A percentile compares a stretch with the other conserved stretches of the same genome.
phyloP scores from a whole-genome alignment of 2,113 vertebrate species.

The Odobenus rosmarus region DNA sequence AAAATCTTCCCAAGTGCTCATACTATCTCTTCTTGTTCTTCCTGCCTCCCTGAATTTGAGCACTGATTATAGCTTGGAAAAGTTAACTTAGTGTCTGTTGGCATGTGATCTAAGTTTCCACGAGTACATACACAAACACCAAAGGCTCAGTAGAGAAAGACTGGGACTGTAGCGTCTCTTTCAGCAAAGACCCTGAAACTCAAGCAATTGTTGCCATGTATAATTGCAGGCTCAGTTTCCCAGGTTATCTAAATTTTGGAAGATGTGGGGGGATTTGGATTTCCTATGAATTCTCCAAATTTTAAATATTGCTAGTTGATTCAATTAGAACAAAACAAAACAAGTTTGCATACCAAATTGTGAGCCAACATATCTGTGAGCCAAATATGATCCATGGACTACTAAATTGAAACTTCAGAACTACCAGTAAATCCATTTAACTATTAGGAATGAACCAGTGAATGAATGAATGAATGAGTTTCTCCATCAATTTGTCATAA shows the following conservation, averaged over 20 bases:
- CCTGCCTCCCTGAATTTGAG: neutral
- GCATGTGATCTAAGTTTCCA: neutral
- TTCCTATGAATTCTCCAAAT: neutral
- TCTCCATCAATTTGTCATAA: neutral
- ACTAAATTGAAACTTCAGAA: neutral
- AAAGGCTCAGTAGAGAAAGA: neutral
- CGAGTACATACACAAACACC: neutral
- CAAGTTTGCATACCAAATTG: neutral
- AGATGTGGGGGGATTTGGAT: neutral
- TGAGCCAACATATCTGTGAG: neutral
- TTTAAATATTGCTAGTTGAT: neutral
- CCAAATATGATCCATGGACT: neutral
- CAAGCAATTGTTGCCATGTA: fast-evolving
- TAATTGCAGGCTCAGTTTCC: neutral
- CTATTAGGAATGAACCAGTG: neutral
- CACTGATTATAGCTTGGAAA: neutral
- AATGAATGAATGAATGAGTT: neutral
- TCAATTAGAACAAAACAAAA: neutral
- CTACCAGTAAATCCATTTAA: neutral
- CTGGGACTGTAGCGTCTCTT: neutral
- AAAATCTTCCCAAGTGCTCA: neutral
- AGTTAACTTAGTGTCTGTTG: neutral
- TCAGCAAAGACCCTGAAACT: neutral
- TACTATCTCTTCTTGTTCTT: neutral
- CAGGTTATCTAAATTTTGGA: neutral